These are phyloP conservation scores for Oophaga sylvatica DNA, from an alignment of 2,797 vertebrate species.

Conservation along the genomic window DNA sequence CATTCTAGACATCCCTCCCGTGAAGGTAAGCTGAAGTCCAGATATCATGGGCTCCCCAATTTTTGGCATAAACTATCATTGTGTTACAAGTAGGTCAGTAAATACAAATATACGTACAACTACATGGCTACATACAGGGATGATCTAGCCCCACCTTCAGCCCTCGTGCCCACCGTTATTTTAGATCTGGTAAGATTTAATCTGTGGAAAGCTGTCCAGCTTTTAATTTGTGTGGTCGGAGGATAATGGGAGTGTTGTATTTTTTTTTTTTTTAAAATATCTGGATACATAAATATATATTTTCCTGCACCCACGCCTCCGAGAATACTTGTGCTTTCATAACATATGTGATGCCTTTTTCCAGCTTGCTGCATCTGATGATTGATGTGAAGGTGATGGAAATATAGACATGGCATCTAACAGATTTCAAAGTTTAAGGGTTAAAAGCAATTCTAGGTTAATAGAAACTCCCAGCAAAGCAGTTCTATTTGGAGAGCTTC, in stretches of 20 bases:
- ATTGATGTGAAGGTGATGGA: slow-evolving; percentile 35
- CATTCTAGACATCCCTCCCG: slow-evolving; percentile 47
- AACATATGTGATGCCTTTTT: neutral
- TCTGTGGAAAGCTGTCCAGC: too few relatives aligned
- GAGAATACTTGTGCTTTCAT: neutral
- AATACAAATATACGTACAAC: too few relatives aligned
- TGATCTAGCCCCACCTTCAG: too few relatives aligned
- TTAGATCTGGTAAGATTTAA: neutral
- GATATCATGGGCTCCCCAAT: neutral
- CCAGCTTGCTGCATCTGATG: slow-evolving; percentile 14
- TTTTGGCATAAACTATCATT: neutral
- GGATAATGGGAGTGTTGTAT: neutral
- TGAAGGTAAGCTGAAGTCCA: slow-evolving; percentile 67
- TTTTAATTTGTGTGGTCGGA: neutral
- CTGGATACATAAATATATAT: neutral
- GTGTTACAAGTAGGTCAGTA: neutral
- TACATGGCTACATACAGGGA: neutral
- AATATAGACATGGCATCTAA: slow-evolving; percentile 17
- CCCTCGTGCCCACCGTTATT: neutral
- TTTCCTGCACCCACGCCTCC: neutral
- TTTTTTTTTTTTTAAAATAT: neutral
- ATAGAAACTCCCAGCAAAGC: slow-evolving; percentile 50
- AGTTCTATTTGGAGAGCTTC: slow-evolving; percentile 49
- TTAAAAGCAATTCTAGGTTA: slow-evolving; percentile 58
- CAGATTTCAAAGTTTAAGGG: slow-evolving; percentile 33